Percentiles rank a stretch among this genome's conserved stretches.
phyloP scores from a whole-genome alignment of 2,797 vertebrate species.

The Bradypodion ventrale region DNA sequence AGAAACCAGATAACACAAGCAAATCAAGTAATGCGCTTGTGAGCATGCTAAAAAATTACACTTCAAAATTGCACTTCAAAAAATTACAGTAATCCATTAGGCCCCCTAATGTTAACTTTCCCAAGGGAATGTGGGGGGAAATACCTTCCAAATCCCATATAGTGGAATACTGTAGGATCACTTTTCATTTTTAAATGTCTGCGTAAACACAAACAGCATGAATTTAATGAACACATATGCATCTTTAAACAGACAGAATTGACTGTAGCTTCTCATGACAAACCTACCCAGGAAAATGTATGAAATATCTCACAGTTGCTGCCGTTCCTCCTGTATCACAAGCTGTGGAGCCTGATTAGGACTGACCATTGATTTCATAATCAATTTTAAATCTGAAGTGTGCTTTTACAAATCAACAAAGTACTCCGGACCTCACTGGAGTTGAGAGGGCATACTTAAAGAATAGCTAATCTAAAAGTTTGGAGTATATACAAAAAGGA shows the following conservation, averaged over 20 bases:
- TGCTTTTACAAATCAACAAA: neutral
- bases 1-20: neutral
- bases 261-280: neutral
- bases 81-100: neutral
- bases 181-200: neutral
- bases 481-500: neutral
- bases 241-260: too few species aligned
- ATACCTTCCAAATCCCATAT: neutral
- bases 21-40: neutral
- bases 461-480: neutral
- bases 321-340: neutral
- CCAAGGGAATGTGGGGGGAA: neutral
- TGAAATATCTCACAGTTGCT: neutral
- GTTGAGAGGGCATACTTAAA: neutral
- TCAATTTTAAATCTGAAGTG: neutral
- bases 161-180: neutral
- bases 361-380: neutral
- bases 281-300: neutral
- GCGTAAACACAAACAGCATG: neutral
- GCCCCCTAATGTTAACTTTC: neutral
- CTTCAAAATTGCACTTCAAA: too few species aligned
- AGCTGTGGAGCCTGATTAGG: neutral
- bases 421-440: neutral
- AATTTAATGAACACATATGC: neutral
- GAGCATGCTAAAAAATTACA: neutral